phyloP scores from a whole-genome alignment of 2,888 invertebrate genomes.

The Rhodophaea formosa region DNA sequence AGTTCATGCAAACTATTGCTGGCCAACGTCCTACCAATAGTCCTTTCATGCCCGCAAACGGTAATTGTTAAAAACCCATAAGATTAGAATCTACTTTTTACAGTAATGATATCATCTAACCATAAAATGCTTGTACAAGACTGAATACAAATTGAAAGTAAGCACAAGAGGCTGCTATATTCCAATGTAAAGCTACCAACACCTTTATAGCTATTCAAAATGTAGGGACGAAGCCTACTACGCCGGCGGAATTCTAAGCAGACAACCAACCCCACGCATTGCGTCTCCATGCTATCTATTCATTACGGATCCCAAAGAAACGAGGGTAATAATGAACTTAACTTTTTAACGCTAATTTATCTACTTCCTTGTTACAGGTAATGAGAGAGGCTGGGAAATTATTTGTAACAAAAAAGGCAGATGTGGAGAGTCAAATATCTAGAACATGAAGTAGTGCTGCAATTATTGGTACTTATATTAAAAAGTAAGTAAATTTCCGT shows the following conservation, averaged over 20 bases:
- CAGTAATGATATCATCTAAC: neutral
- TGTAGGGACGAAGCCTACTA: constrained; percentile 43
- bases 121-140: neutral
- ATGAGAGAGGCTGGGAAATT: neutral
- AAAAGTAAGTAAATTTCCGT: too few relatives aligned
- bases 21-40: too few relatives aligned
- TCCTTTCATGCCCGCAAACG: too few relatives aligned
- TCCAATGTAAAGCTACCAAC: constrained; percentile 1
- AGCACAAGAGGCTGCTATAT: neutral
- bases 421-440: neutral
- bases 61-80: too few relatives aligned
- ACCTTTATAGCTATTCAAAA: constrained; percentile 10
- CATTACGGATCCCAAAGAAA: constrained; percentile 9
- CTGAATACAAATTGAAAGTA: neutral
- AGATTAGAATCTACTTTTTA: too few relatives aligned
- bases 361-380: constrained; percentile 17
- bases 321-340: constrained; percentile 15
- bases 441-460: neutral
- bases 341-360: constrained; percentile 2
- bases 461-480: too few relatives aligned
- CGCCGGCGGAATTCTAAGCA: constrained; percentile 60
- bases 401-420: neutral
- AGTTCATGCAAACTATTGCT: too few relatives aligned
- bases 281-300: constrained; percentile 22
- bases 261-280: constrained; percentile 41